These are phyloP conservation scores for Merops nubicus DNA, from an alignment of 2,113 vertebrate genomes.

Conservation along the genomic window DNA sequence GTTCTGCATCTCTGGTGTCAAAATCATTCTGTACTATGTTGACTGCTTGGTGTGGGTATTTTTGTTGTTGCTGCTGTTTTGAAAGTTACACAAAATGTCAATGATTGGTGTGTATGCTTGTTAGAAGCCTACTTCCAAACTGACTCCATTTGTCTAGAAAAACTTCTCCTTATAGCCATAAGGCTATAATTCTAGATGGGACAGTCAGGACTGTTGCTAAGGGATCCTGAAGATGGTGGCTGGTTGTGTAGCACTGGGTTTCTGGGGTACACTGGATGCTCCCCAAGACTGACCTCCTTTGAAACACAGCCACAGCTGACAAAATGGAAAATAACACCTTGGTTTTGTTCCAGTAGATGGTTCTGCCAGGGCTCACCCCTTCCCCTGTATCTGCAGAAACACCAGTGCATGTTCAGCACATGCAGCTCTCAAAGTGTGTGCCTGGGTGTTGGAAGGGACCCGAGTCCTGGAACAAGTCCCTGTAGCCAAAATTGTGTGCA, in stretches of 20 bases:
- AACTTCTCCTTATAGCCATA: too few species aligned
- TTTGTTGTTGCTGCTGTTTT: neutral
- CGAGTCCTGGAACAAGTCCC: neutral
- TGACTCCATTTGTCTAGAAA: neutral
- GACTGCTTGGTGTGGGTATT: neutral
- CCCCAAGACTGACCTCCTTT: neutral
- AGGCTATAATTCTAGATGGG: conserved; percentile 57
- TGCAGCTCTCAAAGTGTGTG: neutral
- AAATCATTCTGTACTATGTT: neutral
- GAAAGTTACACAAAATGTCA: neutral
- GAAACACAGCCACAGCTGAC: neutral
- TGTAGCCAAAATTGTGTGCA: neutral
- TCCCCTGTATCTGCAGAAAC: neutral
- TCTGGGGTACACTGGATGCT: neutral
- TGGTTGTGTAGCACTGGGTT: neutral
- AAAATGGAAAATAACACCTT: neutral
- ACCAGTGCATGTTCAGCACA: neutral
- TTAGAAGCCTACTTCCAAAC: neutral
- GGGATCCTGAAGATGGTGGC: neutral
- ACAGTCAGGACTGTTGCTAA: neutral
- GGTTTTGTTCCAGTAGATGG: neutral
- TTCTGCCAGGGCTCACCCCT: neutral
- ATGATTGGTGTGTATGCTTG: neutral
- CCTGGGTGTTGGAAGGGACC: neutral
- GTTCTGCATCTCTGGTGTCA: neutral